These are phyloP conservation scores for Eudasyphora cyanicolor DNA, from an alignment of 2,888 invertebrate species.

Conservation along the genomic window DNA sequence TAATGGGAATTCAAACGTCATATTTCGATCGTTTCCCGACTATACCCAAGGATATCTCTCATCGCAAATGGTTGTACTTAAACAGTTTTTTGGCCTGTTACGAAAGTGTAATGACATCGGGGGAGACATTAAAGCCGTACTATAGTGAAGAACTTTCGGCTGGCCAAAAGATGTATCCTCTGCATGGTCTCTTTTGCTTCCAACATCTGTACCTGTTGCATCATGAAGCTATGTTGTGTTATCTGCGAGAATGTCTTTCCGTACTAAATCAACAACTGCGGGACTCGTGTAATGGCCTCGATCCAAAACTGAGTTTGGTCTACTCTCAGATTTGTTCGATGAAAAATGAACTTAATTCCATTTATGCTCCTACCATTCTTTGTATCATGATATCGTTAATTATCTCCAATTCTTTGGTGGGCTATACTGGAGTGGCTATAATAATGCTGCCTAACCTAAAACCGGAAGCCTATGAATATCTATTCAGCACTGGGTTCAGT, in stretches of 20 bases:
- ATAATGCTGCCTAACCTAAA: no score
- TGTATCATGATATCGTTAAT: no score
- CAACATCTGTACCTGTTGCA: conserved; percentile 42
- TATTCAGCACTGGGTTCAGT: no score
- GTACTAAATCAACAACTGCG: no score
- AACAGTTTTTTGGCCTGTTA: neutral
- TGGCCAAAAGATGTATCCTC: neutral
- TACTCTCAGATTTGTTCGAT: no score
- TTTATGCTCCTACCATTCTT: no score
- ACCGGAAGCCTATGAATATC: no score
- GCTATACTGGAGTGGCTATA: no score
- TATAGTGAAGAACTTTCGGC: neutral
- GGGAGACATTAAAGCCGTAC: neutral
- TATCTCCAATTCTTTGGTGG: no score
- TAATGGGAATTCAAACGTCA: no score
- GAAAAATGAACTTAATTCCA: no score
- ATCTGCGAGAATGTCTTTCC: conserved; percentile 35
- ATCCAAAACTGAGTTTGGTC: conserved; percentile 49
- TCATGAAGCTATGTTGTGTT: conserved; percentile 36
- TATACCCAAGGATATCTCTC: neutral
- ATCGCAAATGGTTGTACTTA: conserved; percentile 14
- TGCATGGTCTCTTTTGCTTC: neutral
- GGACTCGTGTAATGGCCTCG: conserved; percentile 1
- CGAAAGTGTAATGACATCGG: neutral
- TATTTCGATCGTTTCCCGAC: no score